Evolutionary conservation across 2,113 vertebrate species (phyloP).

Genomic region (Ceyx cyanopectus): DNA sequence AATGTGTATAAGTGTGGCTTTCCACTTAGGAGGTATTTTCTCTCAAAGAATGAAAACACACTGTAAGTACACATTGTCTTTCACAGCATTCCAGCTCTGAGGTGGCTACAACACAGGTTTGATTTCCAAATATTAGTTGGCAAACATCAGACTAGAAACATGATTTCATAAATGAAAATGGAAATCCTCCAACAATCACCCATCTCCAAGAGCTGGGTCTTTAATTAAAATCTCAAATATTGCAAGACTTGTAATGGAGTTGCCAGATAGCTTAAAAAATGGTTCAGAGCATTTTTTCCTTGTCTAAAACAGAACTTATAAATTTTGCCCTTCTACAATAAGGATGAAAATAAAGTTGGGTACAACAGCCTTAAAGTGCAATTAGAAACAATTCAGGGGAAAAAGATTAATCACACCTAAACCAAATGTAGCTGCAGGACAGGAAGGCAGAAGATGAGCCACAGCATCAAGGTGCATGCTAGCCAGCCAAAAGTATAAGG

Average conservation of each 20-base stretch:
- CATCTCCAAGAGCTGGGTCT: neutral
- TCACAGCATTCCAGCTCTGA: neutral
- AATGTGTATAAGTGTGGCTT: neutral
- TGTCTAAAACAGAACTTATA: slow-evolving; percentile 54
- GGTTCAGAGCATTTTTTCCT: slow-evolving; percentile 18
- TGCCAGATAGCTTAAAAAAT: slow-evolving; percentile 2
- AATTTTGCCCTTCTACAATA: slow-evolving; percentile 33
- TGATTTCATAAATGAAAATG: slow-evolving; percentile 24
- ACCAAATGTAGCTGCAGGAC: neutral
- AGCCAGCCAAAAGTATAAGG: neutral
- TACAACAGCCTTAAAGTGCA: neutral
- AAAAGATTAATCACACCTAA: neutral
- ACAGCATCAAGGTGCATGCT: neutral
- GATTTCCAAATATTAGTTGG: neutral
- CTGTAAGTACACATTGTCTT: neutral
- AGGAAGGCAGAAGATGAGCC: neutral
- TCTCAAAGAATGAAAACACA: neutral
- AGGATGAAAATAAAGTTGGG: neutral
- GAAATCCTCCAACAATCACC: neutral
- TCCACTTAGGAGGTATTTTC: neutral
- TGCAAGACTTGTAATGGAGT: neutral
- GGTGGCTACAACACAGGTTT: neutral
- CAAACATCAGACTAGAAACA: neutral
- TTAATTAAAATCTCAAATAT: slow-evolving; percentile 48
- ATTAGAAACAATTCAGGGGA: neutral